These are phyloP conservation scores for Melitaea cinxia DNA, from an alignment of 1,140 invertebrate species.

Conservation along the genomic window DNA sequence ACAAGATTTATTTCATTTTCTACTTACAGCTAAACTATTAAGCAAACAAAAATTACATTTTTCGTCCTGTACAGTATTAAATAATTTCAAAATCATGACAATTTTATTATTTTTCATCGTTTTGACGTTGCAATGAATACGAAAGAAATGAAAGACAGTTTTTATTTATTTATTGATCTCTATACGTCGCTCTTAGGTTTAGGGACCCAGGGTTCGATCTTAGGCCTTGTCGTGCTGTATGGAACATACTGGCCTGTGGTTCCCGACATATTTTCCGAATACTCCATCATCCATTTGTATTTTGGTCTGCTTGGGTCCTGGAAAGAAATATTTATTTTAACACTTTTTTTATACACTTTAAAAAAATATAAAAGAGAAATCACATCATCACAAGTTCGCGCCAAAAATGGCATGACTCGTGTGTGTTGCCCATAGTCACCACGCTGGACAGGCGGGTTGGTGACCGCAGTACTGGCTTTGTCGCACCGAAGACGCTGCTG, in stretches of 20 bases:
- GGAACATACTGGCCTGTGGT: conserved; percentile 92
- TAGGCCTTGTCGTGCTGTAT: conserved; percentile 92
- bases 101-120: not conserved
- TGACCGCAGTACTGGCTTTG: too few species aligned
- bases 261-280: conserved; percentile 92
- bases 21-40: conserved; percentile 63
- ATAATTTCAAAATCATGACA: not conserved
- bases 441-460: too few species aligned
- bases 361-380: too few species aligned
- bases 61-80: not conserved
- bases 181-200: conserved; percentile 49
- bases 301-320: conserved; percentile 88
- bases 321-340: conserved; percentile 10
- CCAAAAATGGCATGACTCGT: too few species aligned
- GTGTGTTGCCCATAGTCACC: too few species aligned
- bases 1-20: conserved; percentile 59
- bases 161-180: conserved; percentile 14
- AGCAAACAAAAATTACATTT: conserved; percentile 12
- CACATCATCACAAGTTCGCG: too few species aligned
- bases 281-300: conserved; percentile 93
- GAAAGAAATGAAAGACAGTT: too few species aligned
- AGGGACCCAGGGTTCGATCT: conserved; percentile 93
- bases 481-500: too few species aligned
- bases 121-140: not conserved
- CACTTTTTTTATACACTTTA: not conserved